Evolutionary conservation across 2,797 vertebrate genomes (phyloP).

Genomic region (Diplodus puntazzo): DNA sequence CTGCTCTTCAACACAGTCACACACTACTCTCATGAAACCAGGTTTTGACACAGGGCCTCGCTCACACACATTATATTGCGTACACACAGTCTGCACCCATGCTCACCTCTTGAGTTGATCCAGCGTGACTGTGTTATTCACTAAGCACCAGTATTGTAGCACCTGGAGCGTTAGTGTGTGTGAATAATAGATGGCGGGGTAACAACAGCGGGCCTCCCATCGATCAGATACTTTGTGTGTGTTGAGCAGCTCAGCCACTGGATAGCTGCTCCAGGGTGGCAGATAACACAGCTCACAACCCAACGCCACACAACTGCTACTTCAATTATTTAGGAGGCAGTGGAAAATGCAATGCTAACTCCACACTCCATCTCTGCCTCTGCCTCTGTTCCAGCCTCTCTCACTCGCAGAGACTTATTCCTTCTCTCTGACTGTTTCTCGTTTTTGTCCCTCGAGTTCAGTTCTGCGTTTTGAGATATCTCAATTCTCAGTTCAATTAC

Average conservation of each 20-base stretch:
- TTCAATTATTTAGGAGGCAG: slow-evolving; percentile 77
- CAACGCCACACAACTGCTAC: slow-evolving; percentile 61
- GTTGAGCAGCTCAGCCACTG: slow-evolving; percentile 59
- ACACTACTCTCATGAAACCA: neutral
- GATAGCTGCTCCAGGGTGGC: slow-evolving; percentile 64
- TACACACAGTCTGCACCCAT: neutral
- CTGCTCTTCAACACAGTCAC: neutral
- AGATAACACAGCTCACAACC: slow-evolving; percentile 72
- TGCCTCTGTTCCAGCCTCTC: slow-evolving; percentile 25
- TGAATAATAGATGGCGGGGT: slow-evolving; percentile 77
- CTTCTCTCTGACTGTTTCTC: slow-evolving; percentile 1
- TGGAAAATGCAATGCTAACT: slow-evolving; percentile 53
- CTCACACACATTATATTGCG: slow-evolving; percentile 4
- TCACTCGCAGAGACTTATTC: slow-evolving; percentile 25
- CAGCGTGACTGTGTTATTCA: slow-evolving; percentile 69
- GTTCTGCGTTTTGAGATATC: slow-evolving; percentile 21
- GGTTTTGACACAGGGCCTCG: neutral
- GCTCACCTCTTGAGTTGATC: slow-evolving; percentile 47
- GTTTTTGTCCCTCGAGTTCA: slow-evolving; percentile 3
- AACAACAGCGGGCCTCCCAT: slow-evolving; percentile 67
- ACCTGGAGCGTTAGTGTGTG: slow-evolving; percentile 66
- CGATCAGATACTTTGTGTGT: slow-evolving; percentile 56
- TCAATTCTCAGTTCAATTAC: slow-evolving; percentile 49
- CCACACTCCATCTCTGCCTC: slow-evolving; percentile 31
- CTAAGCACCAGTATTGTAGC: slow-evolving; percentile 54